A percentile compares a stretch with the other conserved stretches of the same genome.
phyloP scores from a whole-genome alignment of 2,888 invertebrate species.

The Lobophora halterata region DNA sequence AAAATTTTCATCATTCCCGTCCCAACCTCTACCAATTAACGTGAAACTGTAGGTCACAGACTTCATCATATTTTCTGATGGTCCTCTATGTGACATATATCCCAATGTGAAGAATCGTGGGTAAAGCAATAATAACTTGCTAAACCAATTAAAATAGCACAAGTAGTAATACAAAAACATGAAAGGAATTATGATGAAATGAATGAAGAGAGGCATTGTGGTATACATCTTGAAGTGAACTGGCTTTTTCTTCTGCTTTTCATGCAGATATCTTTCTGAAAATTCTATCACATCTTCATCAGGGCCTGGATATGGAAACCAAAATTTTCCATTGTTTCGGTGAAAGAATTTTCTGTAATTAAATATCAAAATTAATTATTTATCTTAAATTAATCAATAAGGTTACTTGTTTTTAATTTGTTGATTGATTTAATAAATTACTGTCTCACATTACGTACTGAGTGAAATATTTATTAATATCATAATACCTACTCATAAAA shows the following conservation, averaged over 20 bases:
- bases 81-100: constrained; percentile 50
- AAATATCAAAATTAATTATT: too few relatives aligned
- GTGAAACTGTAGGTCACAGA: constrained; percentile 43
- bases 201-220: constrained; percentile 44
- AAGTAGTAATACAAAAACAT: constrained; percentile 47
- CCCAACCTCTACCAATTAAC: constrained; percentile 49
- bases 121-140: constrained; percentile 43
- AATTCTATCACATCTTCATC: constrained; percentile 45
- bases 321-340: constrained; percentile 38
- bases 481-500: constrained; percentile 1
- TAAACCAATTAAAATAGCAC: constrained; percentile 46
- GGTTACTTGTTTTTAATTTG: too few relatives aligned
- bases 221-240: constrained; percentile 45
- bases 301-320: constrained; percentile 54
- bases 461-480: too few relatives aligned
- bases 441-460: too few relatives aligned
- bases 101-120: constrained; percentile 50
- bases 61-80: constrained; percentile 42
- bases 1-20: constrained; percentile 32
- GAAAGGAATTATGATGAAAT: constrained; percentile 43
- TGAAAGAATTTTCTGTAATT: constrained; percentile 53
- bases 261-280: constrained; percentile 46
- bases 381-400: too few relatives aligned
- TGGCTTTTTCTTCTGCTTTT: constrained; percentile 40
- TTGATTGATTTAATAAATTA: too few relatives aligned